A percentile compares a stretch with the other conserved stretches of the same genome.
Conservation (phyloP, 2,888 invertebrate genomes). For the Dryomyza anilis region DNA sequence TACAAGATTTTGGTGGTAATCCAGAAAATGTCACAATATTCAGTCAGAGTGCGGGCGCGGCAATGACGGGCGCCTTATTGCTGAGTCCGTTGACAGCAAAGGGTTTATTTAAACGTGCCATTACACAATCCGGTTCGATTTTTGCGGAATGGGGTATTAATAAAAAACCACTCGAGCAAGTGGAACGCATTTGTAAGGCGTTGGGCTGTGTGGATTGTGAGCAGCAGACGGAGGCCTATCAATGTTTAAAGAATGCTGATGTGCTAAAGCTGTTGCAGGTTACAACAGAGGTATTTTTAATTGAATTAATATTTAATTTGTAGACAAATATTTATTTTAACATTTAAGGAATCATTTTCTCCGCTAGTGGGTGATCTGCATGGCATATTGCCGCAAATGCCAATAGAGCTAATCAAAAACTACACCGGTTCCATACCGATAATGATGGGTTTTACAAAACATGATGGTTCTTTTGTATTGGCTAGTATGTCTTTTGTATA, state of each 20-base stretch:
- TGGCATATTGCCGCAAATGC: conserved; percentile 45
- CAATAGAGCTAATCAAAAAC: conserved; percentile 41
- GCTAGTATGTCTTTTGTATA: conserved; percentile 61
- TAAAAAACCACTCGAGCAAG: conserved; percentile 52
- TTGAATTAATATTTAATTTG: too few relatives aligned
- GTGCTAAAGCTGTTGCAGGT: conserved; percentile 44
- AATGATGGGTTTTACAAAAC: conserved; percentile 62
- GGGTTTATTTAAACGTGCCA: conserved; percentile 61
- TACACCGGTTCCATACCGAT: conserved; percentile 50
- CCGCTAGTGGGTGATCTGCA: conserved; percentile 44
- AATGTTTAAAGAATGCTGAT: conserved; percentile 48
- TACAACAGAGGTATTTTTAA: conserved; percentile 34
- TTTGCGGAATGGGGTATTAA: conserved; percentile 63
- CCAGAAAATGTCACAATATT: conserved; percentile 62
- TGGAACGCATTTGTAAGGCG: conserved; percentile 48
- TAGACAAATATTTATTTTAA: too few relatives aligned
- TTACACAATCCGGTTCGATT: conserved; percentile 65
- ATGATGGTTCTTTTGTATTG: conserved; percentile 62
- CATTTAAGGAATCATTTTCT: conserved; percentile 42
- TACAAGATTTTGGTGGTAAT: conserved; percentile 64
- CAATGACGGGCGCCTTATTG: conserved; percentile 60
- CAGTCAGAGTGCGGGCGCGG: conserved; percentile 65
- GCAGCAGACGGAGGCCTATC: too few relatives aligned
- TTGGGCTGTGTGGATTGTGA: conserved; percentile 45
- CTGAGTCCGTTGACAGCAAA: conserved; percentile 57